These are phyloP conservation scores for Papilio glaucus DNA, from an alignment of 1,140 invertebrate genomes.

Conservation along the genomic window DNA sequence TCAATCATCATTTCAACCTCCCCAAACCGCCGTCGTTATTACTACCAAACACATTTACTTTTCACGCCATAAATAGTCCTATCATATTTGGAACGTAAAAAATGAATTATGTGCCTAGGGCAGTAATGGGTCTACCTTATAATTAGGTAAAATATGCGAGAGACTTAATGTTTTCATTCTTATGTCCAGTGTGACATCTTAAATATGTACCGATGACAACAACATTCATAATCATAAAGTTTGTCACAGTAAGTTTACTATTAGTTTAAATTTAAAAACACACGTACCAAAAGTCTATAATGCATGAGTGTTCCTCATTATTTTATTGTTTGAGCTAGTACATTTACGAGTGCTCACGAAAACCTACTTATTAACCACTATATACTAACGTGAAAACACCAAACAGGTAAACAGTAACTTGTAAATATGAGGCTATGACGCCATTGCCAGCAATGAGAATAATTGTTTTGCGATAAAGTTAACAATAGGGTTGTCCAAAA, in stretches of 20 bases:
- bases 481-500: slow-evolving; percentile 11
- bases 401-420: slow-evolving; percentile 24
- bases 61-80: too few species aligned
- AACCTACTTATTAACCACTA: slow-evolving; percentile 13
- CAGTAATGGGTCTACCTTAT: too few species aligned
- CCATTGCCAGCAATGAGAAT: slow-evolving; percentile 26
- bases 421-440: slow-evolving; percentile 24
- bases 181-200: not conserved
- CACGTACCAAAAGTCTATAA: not conserved
- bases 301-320: not conserved
- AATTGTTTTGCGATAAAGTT: slow-evolving; percentile 6
- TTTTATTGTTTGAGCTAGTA: not conserved
- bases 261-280: not conserved
- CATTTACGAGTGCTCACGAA: slow-evolving; percentile 5
- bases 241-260: not conserved
- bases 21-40: too few species aligned
- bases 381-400: slow-evolving; percentile 18
- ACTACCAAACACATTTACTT: too few species aligned
- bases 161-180: not conserved
- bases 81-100: too few species aligned
- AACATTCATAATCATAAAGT: not conserved
- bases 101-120: too few species aligned
- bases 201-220: not conserved
- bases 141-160: too few species aligned
- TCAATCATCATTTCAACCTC: too few species aligned